Percentiles rank a stretch among this genome's conserved stretches.
These are phyloP conservation scores for Anguilla megastoma DNA, from an alignment of 2,797 vertebrate species.

Conservation along the genomic window DNA sequence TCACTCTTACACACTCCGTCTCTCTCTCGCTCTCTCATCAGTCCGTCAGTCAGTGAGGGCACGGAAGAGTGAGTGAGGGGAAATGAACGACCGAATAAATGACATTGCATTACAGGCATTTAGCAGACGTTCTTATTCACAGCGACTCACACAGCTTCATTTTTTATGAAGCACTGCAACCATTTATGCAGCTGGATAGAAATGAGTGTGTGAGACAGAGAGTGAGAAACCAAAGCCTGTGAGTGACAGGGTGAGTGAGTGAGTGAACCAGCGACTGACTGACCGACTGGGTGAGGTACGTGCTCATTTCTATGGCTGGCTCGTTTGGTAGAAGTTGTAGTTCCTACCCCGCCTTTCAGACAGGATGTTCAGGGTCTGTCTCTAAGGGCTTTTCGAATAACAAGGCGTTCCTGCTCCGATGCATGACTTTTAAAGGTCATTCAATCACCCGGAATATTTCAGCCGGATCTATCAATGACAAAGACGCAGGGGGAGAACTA, in stretches of 20 bases:
- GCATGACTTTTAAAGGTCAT: slow-evolving; percentile 23
- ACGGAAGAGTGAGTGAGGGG: not conserved
- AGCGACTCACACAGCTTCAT: too few relatives aligned
- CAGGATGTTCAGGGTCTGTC: not conserved
- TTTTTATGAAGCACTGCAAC: too few relatives aligned
- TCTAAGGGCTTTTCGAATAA: not conserved
- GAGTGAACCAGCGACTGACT: not conserved
- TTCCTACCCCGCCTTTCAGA: not conserved
- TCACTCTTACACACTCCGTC: not conserved
- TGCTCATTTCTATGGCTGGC: not conserved
- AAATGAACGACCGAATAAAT: not conserved
- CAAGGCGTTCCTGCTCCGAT: not conserved
- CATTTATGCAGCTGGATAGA: too few relatives aligned
- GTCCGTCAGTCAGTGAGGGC: not conserved
- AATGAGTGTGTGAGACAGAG: too few relatives aligned
- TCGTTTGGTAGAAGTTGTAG: not conserved
- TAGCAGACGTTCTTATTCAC: too few relatives aligned
- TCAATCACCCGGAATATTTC: slow-evolving; percentile 24
- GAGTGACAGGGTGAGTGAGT: not conserved
- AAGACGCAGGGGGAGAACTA: not conserved
- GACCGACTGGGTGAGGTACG: not conserved
- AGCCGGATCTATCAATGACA: not conserved
- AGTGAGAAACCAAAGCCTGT: not conserved
- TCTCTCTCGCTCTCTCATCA: too few relatives aligned
- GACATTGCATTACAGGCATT: too few relatives aligned